Percentiles rank a stretch among this genome's conserved stretches.
Conservation (phyloP, 2,888 invertebrate genomes). For the Carcina quercana region DNA sequence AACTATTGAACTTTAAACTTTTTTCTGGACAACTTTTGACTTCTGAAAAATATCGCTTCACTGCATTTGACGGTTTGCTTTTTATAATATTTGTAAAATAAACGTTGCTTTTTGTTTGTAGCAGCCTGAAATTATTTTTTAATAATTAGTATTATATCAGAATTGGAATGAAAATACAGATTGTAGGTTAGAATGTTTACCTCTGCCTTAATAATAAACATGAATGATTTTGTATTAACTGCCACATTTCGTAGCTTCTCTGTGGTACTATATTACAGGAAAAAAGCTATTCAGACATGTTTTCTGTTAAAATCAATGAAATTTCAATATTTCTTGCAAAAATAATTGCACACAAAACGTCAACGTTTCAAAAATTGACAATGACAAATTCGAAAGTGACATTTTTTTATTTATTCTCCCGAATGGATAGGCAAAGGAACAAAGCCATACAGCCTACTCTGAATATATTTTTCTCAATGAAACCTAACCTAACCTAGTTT, state of each 20-base stretch:
- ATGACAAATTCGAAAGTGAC: no score
- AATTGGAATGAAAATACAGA: not conserved
- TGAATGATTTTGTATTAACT: conserved; percentile 47
- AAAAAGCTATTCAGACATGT: conserved; percentile 25
- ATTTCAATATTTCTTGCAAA: conserved; percentile 18
- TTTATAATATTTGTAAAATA: conserved; percentile 42
- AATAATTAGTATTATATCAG: not conserved
- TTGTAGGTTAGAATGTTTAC: conserved; percentile 30
- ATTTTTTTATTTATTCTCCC: no score
- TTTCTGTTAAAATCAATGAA: conserved; percentile 24
- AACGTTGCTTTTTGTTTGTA: conserved; percentile 38
- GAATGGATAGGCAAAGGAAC: no score
- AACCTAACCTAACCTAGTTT: no score
- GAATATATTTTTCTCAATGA: no score
- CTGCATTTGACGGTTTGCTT: conserved; percentile 39
- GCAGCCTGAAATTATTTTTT: conserved; percentile 44
- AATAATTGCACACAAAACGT: not conserved
- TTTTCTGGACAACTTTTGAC: conserved; percentile 36
- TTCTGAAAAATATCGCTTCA: conserved; percentile 43
- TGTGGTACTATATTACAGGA: conserved; percentile 7
- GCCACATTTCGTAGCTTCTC: conserved; percentile 47
- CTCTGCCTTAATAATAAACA: conserved; percentile 47
- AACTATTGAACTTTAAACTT: conserved; percentile 35
- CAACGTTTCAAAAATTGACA: no score
- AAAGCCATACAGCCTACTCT: no score